Conservation (phyloP, 1,140 invertebrate species). For the Phthorimaea operculella region DNA sequence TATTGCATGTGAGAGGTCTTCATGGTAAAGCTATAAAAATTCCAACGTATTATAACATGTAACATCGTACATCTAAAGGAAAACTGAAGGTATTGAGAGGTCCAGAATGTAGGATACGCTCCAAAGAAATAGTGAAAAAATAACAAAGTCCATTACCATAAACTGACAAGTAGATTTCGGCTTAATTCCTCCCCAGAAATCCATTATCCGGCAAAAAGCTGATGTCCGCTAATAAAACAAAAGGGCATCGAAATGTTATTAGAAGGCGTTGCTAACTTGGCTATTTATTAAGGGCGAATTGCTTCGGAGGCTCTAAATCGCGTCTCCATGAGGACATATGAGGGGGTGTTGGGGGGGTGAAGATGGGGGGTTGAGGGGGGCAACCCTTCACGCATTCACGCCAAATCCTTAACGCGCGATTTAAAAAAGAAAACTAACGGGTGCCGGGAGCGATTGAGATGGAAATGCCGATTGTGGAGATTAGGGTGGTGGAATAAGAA, state of each 20-base stretch:
- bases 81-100: too few species aligned
- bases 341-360: constrained; percentile 30
- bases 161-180: not conserved
- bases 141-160: not conserved
- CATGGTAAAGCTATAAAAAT: too few species aligned
- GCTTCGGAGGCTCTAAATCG: constrained; percentile 23
- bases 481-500: constrained; percentile 7
- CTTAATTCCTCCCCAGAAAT: not conserved
- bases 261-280: constrained; percentile 23
- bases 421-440: constrained; percentile 64
- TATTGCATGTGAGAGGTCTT: too few species aligned
- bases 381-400: constrained; percentile 61
- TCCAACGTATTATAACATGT: too few species aligned
- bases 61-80: too few species aligned
- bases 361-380: constrained; percentile 23
- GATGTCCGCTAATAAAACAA: constrained; percentile 3
- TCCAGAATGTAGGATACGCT: too few species aligned
- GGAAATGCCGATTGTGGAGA: constrained; percentile 59
- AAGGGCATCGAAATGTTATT: constrained; percentile 22
- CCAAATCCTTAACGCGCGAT: constrained; percentile 62
- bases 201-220: not conserved
- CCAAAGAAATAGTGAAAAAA: not conserved
- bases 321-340: constrained; percentile 37
- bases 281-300: constrained; percentile 28
- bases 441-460: constrained; percentile 41